Evolutionary conservation across 2,113 vertebrate genomes (phyloP).

Genomic region (Cephalopterus ornatus): DNA sequence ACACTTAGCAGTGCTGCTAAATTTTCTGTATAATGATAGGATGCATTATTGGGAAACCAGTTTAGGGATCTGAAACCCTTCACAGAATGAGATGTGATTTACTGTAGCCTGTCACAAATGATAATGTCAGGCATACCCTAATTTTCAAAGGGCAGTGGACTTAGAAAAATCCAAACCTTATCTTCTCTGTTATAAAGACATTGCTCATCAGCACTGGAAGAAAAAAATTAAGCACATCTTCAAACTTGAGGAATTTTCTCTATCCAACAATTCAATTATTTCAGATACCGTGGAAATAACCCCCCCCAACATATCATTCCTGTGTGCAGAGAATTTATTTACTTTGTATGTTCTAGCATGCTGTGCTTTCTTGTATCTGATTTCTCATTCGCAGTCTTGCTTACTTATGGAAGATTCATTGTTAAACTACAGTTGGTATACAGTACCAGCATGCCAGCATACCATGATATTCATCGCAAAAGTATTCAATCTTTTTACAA

Average conservation of each 20-base stretch:
- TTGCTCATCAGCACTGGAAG: background rate
- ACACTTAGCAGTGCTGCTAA: background rate
- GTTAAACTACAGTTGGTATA: conserved; percentile 51
- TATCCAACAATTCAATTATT: background rate
- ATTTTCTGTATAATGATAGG: conserved; percentile 38
- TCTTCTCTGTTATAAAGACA: background rate
- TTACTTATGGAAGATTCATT: conserved; percentile 50
- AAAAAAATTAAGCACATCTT: conserved; percentile 14
- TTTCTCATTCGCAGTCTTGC: conserved; percentile 16
- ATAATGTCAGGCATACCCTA: background rate
- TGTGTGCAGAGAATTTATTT: conserved; percentile 31
- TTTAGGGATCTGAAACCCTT: conserved; percentile 14
- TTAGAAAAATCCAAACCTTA: background rate
- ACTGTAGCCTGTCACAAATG: background rate
- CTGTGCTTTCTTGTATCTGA: background rate
- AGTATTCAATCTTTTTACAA: conserved; percentile 66
- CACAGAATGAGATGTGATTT: background rate
- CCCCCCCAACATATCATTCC: background rate
- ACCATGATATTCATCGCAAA: conserved; percentile 61
- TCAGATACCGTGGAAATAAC: background rate
- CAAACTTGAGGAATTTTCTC: background rate
- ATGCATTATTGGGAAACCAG: background rate
- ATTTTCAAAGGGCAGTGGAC: background rate
- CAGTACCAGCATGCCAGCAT: conserved; percentile 39
- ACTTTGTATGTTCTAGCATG: conserved; percentile 17